These are phyloP conservation scores for Pachycephala philippinensis DNA, from an alignment of 2,113 vertebrate species.

Conservation along the genomic window DNA sequence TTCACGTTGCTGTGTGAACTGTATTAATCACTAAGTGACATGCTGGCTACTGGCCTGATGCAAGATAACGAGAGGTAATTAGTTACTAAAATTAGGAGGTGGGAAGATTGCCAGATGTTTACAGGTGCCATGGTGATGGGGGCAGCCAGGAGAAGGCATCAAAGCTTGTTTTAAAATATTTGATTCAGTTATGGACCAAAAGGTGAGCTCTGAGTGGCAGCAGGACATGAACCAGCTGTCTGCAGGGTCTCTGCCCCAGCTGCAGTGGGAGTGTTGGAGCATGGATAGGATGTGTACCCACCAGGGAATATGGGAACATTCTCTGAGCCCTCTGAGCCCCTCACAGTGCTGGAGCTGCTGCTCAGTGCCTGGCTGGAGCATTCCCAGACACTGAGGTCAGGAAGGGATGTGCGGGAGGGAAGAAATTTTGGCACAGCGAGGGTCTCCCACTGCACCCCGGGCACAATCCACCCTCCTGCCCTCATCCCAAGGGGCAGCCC, in stretches of 20 bases:
- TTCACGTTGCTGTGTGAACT: neutral
- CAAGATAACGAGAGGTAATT: conserved; percentile 49
- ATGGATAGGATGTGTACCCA: accelerated
- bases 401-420: neutral
- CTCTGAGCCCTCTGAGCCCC: neutral
- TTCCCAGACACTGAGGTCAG: neutral
- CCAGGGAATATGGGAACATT: accelerated
- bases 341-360: neutral
- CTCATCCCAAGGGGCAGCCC: neutral
- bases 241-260: accelerated
- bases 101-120: conserved; percentile 35
- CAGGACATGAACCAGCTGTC: accelerated
- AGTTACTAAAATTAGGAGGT: conserved; percentile 41
- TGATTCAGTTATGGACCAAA: neutral
- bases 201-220: neutral
- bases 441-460: accelerated
- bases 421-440: neutral
- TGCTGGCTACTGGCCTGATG: conserved; percentile 34
- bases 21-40: conserved; percentile 32
- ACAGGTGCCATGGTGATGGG: neutral
- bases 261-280: neutral
- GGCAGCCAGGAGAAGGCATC: neutral
- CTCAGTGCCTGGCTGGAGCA: neutral
- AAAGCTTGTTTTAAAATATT: neutral
- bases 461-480: neutral